Base-by-base conservation (phyloP, 2,888 invertebrate genomes). In the Leptinotarsa peninsularis region DNA sequence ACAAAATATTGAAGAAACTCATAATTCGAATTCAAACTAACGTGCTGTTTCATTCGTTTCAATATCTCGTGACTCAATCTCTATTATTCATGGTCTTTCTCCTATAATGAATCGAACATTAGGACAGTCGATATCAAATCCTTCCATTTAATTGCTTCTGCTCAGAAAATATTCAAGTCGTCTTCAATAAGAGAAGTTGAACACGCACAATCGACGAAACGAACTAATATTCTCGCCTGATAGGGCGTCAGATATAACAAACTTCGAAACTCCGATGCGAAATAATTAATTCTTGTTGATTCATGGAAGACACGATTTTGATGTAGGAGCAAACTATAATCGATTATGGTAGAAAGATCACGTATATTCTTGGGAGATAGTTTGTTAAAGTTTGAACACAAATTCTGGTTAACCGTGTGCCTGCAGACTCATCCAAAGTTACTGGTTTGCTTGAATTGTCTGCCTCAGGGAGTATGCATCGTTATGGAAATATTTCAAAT, bases 281-380 rank as follows among this genome's bases (percentile, higher is more conserved):
- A 56, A 68, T 50, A 54, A 54, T 69, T 69, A 54, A 60, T 70
- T 58, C 70, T 21, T 70, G 58, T 43, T 70, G 70, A 70, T 70
- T 70, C 70, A 70, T 70, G 70, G 70, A 43, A 58, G 70, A 70
- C 70, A 70, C 49, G 70, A 70, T 70, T 70, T 23, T 58, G 49
- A 70, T 70, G 70, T 70, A 63, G 58, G n/a, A 18, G 70, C 60
- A 56, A 50, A 56, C 27, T 69, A 69, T 69, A 56, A 54, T 69
- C 69, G 56, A 69, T 56, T 69, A 56, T 56, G 69, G 69, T 43
- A 56, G 69, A 69, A 69, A 69, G 56, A 69, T 69, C 69, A 69
- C 69, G 69, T 69, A 63, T 63, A 69, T 54, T 69, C 69, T 69
- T 69, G 69, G 63, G 43, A 69, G 70, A 70, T 70, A 70, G 58